phyloP scores from a whole-genome alignment of 23 tunicate genomes.

The Oikopleura albicans region DNA sequence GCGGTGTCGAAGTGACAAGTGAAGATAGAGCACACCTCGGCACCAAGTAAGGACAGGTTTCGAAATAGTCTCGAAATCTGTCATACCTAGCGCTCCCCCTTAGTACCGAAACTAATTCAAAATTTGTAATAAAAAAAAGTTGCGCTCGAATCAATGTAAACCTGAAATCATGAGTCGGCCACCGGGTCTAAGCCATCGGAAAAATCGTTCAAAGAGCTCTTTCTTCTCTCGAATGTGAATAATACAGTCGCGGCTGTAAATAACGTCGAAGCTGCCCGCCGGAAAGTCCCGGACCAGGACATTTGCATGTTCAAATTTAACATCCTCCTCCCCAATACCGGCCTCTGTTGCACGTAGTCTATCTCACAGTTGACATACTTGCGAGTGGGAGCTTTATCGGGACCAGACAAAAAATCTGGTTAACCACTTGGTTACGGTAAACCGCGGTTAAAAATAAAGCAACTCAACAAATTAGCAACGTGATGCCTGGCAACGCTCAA shows the following conservation, averaged over 20 bases:
- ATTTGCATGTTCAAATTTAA: background rate
- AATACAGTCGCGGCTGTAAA: background rate
- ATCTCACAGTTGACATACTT: background rate
- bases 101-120: no score
- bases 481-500: background rate
- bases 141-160: background rate
- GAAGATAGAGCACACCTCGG: background rate
- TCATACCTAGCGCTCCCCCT: no score
- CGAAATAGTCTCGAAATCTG: no score
- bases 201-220: background rate
- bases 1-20: no score
- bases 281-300: background rate
- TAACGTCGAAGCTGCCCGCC: background rate
- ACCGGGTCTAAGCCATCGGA: background rate
- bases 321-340: background rate
- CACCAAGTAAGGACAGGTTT: no score
- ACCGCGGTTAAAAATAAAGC: no score
- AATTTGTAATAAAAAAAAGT: background rate
- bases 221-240: slow-evolving; percentile 4
- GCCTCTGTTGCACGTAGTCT: background rate
- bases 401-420: no score
- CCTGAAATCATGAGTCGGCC: slow-evolving; percentile 7
- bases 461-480: no score
- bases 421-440: no score
- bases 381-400: no score